phyloP scores from a whole-genome alignment of 2,113 vertebrate genomes.

The Pelvicachromis taeniatus region DNA sequence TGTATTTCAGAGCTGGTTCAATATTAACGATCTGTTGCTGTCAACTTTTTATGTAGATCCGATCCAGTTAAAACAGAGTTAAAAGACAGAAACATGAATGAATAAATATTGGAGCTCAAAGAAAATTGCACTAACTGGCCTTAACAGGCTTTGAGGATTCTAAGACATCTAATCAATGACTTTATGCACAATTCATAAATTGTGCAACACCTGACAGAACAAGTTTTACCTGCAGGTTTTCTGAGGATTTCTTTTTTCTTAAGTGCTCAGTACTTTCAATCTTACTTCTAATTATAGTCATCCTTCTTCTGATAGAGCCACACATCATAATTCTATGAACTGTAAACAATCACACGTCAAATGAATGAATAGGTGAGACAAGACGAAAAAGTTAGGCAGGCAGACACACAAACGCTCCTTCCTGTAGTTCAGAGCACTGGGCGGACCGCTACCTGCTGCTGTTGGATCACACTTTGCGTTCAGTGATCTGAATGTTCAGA shows the following conservation, averaged over 20 bases:
- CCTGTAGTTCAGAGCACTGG: not conserved
- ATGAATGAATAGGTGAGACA: not conserved
- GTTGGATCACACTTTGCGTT: not conserved
- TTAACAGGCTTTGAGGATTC: not conserved
- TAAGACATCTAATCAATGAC: not conserved
- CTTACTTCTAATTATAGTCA: not conserved
- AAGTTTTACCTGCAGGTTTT: not conserved
- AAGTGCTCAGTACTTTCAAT: not conserved
- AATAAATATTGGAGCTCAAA: not conserved
- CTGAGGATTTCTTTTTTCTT: not conserved
- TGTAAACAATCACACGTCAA: not conserved
- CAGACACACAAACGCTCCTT: not conserved
- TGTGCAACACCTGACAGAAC: not conserved
- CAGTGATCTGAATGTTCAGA: not conserved
- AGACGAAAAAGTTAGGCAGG: not conserved
- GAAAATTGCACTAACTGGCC: not conserved
- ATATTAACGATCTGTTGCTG: not conserved
- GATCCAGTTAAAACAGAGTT: not conserved
- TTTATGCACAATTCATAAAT: not conserved
- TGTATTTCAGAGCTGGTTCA: not conserved
- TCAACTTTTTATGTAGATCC: not conserved
- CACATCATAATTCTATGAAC: not conserved
- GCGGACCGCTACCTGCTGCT: not conserved
- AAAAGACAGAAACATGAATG: not conserved
- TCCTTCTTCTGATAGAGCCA: not conserved